Percentiles rank a stretch among this genome's conserved stretches.
Evolutionary conservation across 2,797 vertebrate genomes (phyloP).

Genomic region (Pagetopsis macropterus): DNA sequence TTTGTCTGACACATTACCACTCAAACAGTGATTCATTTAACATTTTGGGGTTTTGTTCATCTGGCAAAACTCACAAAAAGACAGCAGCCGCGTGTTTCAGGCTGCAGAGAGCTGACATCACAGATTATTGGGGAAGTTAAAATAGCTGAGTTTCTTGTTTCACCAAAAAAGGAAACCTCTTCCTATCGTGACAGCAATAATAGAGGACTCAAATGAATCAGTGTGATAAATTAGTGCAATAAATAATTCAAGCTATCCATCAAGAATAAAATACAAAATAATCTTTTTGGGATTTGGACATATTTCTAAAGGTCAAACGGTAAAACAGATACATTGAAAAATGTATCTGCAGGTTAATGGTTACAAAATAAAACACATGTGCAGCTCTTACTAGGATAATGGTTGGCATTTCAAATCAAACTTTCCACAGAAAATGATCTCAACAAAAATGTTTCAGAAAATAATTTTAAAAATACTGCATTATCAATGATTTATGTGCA

Average conservation of each 20-base stretch:
- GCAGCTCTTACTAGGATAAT: not conserved
- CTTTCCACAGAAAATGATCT: no score
- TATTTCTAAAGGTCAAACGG: not conserved
- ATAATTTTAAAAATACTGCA: no score
- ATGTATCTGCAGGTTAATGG: no score
- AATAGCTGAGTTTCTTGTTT: conserved; percentile 42
- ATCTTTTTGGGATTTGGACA: not conserved
- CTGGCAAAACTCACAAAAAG: conserved; percentile 10
- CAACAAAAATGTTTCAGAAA: no score
- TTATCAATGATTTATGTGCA: no score
- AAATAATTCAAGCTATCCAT: no score
- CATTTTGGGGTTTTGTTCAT: not conserved
- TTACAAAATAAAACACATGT: no score
- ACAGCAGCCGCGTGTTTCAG: conserved; percentile 14
- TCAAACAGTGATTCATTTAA: not conserved
- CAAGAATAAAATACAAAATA: not conserved
- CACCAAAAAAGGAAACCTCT: conserved; percentile 5
- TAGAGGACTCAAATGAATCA: not conserved
- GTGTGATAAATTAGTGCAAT: no score
- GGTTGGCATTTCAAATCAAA: no score
- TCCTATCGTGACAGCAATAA: not conserved
- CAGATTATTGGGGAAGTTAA: conserved; percentile 60
- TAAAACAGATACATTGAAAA: not conserved
- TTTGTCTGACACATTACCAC: conserved; percentile 18
- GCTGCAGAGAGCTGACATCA: conserved; percentile 37